Evolutionary conservation across 2,113 vertebrate genomes (phyloP), one percentile per base, ranked within the genome.

Genomic region (Harpagus bidentatus): DNA sequence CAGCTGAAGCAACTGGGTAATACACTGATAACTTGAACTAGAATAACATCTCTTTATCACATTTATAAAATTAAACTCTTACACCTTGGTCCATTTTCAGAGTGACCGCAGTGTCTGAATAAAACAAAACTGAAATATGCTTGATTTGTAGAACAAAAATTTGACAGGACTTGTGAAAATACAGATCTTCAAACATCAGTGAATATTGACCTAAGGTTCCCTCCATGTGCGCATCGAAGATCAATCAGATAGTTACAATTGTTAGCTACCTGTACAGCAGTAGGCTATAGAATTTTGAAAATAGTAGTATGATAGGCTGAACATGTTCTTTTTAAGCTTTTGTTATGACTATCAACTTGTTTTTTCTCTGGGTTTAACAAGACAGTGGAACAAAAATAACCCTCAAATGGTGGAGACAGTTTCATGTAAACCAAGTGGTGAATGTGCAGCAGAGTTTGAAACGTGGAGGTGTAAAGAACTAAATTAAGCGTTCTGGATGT

Each of bases 361-460:
- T 18, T 59, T 53, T 79, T 14, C 28, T 67, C 34, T 13, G 16
- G 7, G 16, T 84, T 90, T 52, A 84, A 38, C 42, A 88, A 77
- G 34, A 48, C 28, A 53, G 43, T 59, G 34, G 59, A 86, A 74
- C 36, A 82, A 92, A 95, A 95, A 47, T 69, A 78, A 29, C 36
- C 34, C 28, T 73, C 8, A 59, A 71, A 78, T 65, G 55, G 6
- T 84, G 28, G 55, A 88, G 69, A 26, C 1, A 1, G 80, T 88
- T 90, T 93, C 45, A 14, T 34, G 65, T 70, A 55, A 38, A 63
- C 47, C 19, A n/a, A 72, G 26, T 70, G 31, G 7, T 92, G 31
- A 92, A 81, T 47, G 52, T 67, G 47, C 20, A 28, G 50, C 72
- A 86, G 16, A 86, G 19, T 82, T 94, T 88, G 22, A 90, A 93